A percentile compares a stretch with the other conserved stretches of the same genome.
Conservation (phyloP, 2,888 invertebrate species). For the Oxytorus armatus region DNA sequence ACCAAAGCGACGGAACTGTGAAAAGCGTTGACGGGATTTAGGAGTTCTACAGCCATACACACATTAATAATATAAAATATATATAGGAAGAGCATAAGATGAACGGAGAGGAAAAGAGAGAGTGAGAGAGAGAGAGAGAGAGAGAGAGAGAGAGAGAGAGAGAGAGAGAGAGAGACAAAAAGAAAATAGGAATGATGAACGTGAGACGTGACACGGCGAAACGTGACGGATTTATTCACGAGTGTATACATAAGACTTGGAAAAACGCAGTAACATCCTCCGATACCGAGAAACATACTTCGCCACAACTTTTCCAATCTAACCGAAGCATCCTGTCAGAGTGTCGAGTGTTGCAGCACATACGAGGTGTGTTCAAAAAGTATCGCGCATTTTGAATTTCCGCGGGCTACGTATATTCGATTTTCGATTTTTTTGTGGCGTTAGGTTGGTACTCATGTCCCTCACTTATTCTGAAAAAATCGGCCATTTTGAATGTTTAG, state of each 20-base stretch:
- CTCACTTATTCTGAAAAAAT: no score
- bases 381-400: no score
- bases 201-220: slow-evolving; percentile 44
- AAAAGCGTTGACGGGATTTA: slow-evolving; percentile 55
- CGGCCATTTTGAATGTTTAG: no score
- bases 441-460: no score
- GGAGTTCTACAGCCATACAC: neutral
- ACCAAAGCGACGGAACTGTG: slow-evolving; percentile 46
- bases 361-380: no score
- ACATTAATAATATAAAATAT: slow-evolving; percentile 10
- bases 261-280: slow-evolving; percentile 32
- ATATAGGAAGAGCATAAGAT: neutral
- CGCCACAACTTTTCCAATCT: slow-evolving; percentile 8
- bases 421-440: no score
- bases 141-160: slow-evolving; percentile 1
- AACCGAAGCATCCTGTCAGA: neutral
- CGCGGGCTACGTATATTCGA: no score
- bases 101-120: no score
- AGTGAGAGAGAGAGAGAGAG: neutral
- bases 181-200: slow-evolving; percentile 16
- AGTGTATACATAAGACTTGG: slow-evolving; percentile 2
- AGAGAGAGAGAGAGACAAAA: neutral
- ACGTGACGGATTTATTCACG: slow-evolving; percentile 51
- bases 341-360: neutral
- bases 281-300: slow-evolving; percentile 8